Base-by-base conservation (phyloP, 2,113 vertebrate species). In the Paradoxurus hermaphroditus region DNA sequence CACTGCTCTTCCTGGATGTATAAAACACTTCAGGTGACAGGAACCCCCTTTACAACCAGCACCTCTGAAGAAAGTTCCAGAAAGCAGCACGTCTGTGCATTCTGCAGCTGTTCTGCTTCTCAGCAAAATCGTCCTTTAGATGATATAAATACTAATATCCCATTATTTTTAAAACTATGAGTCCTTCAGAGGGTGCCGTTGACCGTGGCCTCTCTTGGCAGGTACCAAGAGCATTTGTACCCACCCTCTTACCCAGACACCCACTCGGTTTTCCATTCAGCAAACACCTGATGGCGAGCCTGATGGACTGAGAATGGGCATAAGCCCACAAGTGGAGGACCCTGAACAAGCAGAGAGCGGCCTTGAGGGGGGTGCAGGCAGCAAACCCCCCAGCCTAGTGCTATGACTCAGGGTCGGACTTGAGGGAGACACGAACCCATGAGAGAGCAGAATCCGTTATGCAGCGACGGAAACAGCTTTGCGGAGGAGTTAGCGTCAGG, bases 311-410 rank as follows among this genome's bases (percentile, higher is more conserved):
- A 19, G 19, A 11, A 34, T 27, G 31, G 29, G 19, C 18, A 34
- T 27, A 25, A 53, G 25, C 2, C 4, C 0, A 11, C 10, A 49
- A 11, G 49, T 6, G 3, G 49, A 49, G n/a, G 8, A 67, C 14
- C 10, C 34, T 7, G 9, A 23, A 1, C 3, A 21, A 7, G 46
- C 49, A 12, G 68, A 34, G 27, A 29, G 13, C 11, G 3, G 21
- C 29, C n/a, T 29, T 11, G 13, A 29, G 6, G 31, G 36, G 62
- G 46, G 6, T 36, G 18, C 49, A 5, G 7, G n/a, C 36, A 12
- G n/a, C n/a, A n/a, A n/a, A n/a, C n/a, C n/a, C n/a, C 12, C 70
- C 70, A 12, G 1, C 12, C 1, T 25, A 12, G 36, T 3, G 1
- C 70, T 29, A 1, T 70, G 27, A 70, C 1, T 39, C 0, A 3